Percentiles rank a stretch among this genome's conserved stretches.
These are phyloP conservation scores for Parauchenoglanis punctatus DNA, from an alignment of 2,797 vertebrate genomes.

Conservation along the genomic window DNA sequence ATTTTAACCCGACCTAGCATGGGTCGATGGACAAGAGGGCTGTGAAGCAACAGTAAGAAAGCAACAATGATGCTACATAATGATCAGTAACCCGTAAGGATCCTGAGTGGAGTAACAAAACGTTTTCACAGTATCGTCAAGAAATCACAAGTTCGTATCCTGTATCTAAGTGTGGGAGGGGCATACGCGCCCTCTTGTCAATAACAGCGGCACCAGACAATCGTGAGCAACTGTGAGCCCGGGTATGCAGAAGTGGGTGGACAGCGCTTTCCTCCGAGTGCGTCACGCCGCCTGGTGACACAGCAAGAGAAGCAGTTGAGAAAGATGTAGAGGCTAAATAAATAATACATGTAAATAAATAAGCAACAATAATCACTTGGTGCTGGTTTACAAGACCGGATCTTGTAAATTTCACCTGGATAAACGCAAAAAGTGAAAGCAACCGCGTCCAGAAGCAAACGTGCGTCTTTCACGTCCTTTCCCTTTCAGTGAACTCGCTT, in stretches of 20 bases:
- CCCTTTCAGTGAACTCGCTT: neutral
- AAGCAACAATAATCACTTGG: neutral
- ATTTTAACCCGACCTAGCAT: neutral
- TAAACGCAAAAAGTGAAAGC: neutral
- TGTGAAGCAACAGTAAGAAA: neutral
- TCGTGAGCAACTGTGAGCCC: neutral
- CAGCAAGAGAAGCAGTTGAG: neutral
- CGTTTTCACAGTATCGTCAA: neutral
- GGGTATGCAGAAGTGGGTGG: neutral
- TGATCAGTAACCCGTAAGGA: neutral
- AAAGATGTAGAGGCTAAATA: neutral
- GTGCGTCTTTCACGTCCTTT: neutral
- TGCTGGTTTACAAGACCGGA: neutral
- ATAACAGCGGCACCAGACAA: neutral
- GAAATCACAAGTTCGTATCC: neutral
- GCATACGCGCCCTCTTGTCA: neutral
- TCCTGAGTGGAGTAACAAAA: neutral
- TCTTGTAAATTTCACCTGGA: neutral
- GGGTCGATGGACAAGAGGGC: neutral
- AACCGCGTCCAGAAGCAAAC: neutral
- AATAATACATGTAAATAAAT: neutral
- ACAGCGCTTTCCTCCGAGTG: neutral
- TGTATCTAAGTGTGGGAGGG: neutral
- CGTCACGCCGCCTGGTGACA: neutral
- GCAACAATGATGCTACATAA: neutral